Evolutionary conservation across 1,140 invertebrate genomes (phyloP).

Genomic region (Laupala kohalensis): DNA sequence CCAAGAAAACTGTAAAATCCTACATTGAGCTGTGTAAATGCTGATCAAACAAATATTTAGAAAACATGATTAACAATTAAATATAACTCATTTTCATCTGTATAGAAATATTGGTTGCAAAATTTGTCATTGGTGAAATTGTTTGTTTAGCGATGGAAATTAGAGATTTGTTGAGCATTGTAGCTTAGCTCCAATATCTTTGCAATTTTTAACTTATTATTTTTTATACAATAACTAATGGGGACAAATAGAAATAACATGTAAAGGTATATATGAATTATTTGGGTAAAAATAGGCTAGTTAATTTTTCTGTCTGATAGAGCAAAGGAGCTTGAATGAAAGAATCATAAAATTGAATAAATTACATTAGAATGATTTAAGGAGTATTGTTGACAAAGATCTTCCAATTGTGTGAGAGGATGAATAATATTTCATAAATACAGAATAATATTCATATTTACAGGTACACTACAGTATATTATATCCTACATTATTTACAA

Average conservation of each 20-base stretch:
- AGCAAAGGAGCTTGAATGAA: neutral
- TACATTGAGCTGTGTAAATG: neutral
- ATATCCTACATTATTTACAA: slow-evolving; percentile 7
- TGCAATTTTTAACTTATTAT: neutral
- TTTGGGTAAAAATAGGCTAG: slow-evolving; percentile 1
- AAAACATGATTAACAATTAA: neutral
- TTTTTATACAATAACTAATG: neutral
- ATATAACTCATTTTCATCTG: neutral
- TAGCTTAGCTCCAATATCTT: neutral
- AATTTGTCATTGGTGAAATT: neutral
- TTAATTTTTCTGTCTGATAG: neutral
- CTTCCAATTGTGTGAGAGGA: neutral
- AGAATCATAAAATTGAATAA: neutral
- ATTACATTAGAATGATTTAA: neutral
- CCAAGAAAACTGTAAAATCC: neutral
- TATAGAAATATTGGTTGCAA: neutral
- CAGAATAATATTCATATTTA: slow-evolving; percentile 1
- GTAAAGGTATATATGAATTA: neutral
- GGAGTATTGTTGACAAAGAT: neutral
- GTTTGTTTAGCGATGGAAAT: neutral
- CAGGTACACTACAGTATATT: slow-evolving; percentile 6
- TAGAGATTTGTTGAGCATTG: neutral
- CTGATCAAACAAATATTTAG: neutral
- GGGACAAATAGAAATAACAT: neutral
- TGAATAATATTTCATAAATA: slow-evolving; percentile 9